phyloP scores from a whole-genome alignment of 2,888 invertebrate genomes.

The Patella caerulea region DNA sequence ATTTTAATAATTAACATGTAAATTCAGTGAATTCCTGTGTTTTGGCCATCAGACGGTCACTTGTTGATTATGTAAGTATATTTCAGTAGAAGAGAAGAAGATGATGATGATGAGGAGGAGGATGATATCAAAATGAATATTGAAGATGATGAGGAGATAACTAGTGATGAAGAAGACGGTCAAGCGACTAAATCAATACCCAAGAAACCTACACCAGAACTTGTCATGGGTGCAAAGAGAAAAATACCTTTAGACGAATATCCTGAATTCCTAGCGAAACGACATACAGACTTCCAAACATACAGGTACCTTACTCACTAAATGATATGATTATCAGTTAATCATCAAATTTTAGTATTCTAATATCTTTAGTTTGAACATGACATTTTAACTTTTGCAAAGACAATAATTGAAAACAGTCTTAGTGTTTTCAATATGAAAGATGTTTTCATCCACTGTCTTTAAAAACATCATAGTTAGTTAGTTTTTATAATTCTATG shows the following conservation, averaged over 20 bases:
- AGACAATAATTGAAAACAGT: no score
- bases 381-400: no score
- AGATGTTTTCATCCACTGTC: no score
- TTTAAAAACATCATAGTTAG: no score
- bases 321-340: no score
- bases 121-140: slow-evolving; percentile 20
- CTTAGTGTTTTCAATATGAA: no score
- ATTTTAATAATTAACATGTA: background rate
- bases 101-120: background rate
- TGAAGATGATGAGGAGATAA: slow-evolving; percentile 24
- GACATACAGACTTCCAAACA: slow-evolving; percentile 56
- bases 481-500: no score
- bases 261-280: slow-evolving; percentile 63
- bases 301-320: slow-evolving; percentile 52
- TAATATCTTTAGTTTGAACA: no score
- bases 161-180: slow-evolving; percentile 24
- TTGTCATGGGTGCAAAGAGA: slow-evolving; percentile 36
- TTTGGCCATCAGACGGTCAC: no score
- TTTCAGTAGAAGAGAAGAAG: slow-evolving; percentile 11
- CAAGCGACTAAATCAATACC: slow-evolving; percentile 12
- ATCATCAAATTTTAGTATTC: no score
- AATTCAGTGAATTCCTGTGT: no score
- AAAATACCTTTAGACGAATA: slow-evolving; percentile 58
- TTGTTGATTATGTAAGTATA: no score
- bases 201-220: slow-evolving; percentile 14